A percentile compares a stretch with the other conserved stretches of the same genome.
These are phyloP conservation scores for Poeciliopsis retropinna DNA, from an alignment of 2,113 vertebrate genomes.

Conservation along the genomic window DNA sequence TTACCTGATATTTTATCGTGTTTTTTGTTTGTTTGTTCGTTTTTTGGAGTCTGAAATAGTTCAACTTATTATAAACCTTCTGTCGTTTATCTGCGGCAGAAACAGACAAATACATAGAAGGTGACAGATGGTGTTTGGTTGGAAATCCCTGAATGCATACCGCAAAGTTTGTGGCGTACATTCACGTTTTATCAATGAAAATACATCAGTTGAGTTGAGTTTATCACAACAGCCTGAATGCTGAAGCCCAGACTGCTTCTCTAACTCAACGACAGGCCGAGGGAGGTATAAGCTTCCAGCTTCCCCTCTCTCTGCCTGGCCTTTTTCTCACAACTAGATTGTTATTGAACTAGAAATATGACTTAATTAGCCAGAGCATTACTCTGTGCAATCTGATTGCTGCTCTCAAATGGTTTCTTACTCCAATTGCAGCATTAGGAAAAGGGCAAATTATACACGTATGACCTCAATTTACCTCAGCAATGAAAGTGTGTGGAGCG, in stretches of 20 bases:
- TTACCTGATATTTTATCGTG: not conserved
- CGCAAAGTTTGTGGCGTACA: not conserved
- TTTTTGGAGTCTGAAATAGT: not conserved
- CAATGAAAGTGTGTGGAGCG: conserved; percentile 35
- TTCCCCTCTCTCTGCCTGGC: conserved; percentile 41
- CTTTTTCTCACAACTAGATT: conserved; percentile 70
- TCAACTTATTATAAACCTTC: not conserved
- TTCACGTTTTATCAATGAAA: not conserved
- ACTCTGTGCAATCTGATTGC: conserved; percentile 67
- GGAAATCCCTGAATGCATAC: conserved; percentile 1
- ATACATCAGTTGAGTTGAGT: not conserved
- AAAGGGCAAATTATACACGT: conserved; percentile 70
- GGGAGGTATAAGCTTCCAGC: conserved; percentile 34
- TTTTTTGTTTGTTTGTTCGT: not conserved
- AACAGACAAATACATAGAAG: not conserved
- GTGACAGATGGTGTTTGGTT: conserved; percentile 32
- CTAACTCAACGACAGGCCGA: conserved; percentile 15
- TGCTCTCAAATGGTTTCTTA: conserved; percentile 72
- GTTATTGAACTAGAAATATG: conserved; percentile 78
- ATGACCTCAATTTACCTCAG: conserved; percentile 58
- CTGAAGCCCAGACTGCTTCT: conserved; percentile 21
- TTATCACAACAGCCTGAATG: conserved; percentile 10
- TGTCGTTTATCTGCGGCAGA: conserved; percentile 6
- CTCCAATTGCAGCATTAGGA: conserved; percentile 64
- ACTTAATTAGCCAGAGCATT: conserved; percentile 73